Conservation (phyloP, 2,797 vertebrate genomes). For the Chaetodon trifasciatus region DNA sequence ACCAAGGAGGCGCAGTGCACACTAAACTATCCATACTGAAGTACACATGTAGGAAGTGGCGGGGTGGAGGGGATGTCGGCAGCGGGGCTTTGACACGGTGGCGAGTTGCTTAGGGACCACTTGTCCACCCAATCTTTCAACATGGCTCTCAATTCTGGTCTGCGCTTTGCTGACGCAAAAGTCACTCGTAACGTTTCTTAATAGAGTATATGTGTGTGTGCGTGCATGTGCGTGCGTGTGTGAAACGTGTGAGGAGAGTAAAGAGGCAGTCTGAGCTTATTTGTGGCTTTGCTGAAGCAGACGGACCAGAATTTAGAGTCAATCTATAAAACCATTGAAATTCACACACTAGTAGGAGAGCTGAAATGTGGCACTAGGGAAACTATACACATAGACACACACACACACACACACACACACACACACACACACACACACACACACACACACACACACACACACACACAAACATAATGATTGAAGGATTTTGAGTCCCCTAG, state of each 20-base stretch:
- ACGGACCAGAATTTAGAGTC: constrained; percentile 76
- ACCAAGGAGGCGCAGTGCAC: constrained; percentile 51
- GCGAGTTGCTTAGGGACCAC: constrained; percentile 75
- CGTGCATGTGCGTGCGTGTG: constrained; percentile 17
- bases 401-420: constrained; percentile 45
- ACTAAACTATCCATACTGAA: constrained; percentile 49
- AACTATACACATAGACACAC: constrained; percentile 30
- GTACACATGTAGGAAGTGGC: constrained; percentile 44
- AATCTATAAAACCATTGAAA: constrained; percentile 68
- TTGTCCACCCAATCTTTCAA: constrained; percentile 64
- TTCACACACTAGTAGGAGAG: constrained; percentile 67
- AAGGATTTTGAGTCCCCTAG: constrained; percentile 78
- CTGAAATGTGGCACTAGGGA: constrained; percentile 76
- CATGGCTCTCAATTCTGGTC: constrained; percentile 74
- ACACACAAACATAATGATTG: constrained; percentile 58
- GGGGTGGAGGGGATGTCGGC: constrained; percentile 50
- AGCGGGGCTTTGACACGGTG: constrained; percentile 56
- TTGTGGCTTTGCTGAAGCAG: constrained; percentile 69
- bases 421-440: constrained; percentile 26
- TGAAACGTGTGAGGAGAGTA: constrained; percentile 25
- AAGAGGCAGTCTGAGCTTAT: constrained; percentile 53
- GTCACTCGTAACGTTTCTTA: constrained; percentile 55
- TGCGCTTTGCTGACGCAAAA: constrained; percentile 49
- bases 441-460: constrained; percentile 35
- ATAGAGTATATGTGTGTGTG: constrained; percentile 57